Percentiles rank a stretch among this genome's conserved stretches.
These are phyloP conservation scores for Osmerus mordax DNA, from an alignment of 2,113 vertebrate species.

Conservation along the genomic window DNA sequence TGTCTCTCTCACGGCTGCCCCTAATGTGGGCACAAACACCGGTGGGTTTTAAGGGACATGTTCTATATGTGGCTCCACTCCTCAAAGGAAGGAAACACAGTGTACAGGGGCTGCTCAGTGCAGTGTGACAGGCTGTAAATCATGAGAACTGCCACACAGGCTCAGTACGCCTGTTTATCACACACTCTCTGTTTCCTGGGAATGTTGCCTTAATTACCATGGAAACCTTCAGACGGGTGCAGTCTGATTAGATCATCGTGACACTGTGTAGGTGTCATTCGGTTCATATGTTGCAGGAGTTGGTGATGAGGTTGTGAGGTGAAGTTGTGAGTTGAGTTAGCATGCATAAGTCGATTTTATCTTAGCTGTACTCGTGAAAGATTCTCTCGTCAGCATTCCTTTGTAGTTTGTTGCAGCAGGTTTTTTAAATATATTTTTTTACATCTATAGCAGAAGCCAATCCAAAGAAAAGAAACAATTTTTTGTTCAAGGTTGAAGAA, in stretches of 20 bases:
- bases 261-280: no score
- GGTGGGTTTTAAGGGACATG: constrained; percentile 10
- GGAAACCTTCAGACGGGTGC: constrained; percentile 43
- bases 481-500: neutral
- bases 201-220: constrained; percentile 53
- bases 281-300: no score
- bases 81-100: constrained; percentile 40
- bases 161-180: constrained; percentile 46
- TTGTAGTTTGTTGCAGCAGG: neutral
- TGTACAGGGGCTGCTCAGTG: constrained; percentile 46
- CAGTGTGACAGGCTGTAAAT: constrained; percentile 36
- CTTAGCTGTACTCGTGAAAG: neutral
- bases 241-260: constrained; percentile 36
- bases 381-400: neutral
- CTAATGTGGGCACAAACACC: neutral
- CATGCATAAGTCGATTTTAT: neutral
- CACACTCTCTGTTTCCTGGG: constrained; percentile 33
- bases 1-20: constrained; percentile 21
- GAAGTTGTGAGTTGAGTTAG: no score
- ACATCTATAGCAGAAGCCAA: neutral
- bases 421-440: neutral
- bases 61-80: constrained; percentile 23
- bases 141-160: constrained; percentile 31
- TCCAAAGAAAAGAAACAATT: neutral
- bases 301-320: no score